Evolutionary conservation across 2,797 vertebrate genomes (phyloP), one percentile per base, ranked within the genome.

Genomic region (Mormyrus proboscirostris): DNA sequence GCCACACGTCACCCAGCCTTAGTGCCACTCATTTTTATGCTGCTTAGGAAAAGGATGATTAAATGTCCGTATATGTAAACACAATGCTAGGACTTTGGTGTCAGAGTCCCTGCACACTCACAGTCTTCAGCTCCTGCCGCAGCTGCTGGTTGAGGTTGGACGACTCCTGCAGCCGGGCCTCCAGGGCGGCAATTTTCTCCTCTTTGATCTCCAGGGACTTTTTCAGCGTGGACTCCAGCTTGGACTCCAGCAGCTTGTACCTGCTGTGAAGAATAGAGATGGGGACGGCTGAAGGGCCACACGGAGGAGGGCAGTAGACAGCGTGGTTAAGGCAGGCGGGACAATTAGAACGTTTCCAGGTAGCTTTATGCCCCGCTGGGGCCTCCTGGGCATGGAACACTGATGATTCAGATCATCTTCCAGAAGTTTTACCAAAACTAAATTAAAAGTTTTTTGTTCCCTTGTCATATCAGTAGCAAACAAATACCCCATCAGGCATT

Each of bases 131-230:
- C 90, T 99, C 99, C 94, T 99, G 99, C 1, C 98, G 97, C 59
- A 99, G 96, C 1, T 99, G 98, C 93, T 99, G 98, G 92, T 99
- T 99, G 88, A 99, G 96, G 94, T 99, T 99, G 22, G 97, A 98
- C 0, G 99, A 99, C 93, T 99, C 99, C 93, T 99, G 98, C 92
- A 99, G 95, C 93, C 98, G 96, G 92, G 99, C 99, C 94, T 99
- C 99, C 86, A 99, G 95, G 91, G 98, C 97, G 9, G 98, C 97
- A 69, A 99, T 99, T 96, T 99, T 99, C 95, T 99, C 98, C 94
- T 97, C 98, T 94, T 99, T 99, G 91, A 99, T 99, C 96, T 99
- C 99, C 86, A 99, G 94, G n/a, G 98, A 98, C 84, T 98, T 99
- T 92, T 99, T 99, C 88, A 99, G 93, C 0, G 98, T 98, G 0